phyloP scores from a whole-genome alignment of 2,113 vertebrate species.

The Lophochroa leadbeateri region DNA sequence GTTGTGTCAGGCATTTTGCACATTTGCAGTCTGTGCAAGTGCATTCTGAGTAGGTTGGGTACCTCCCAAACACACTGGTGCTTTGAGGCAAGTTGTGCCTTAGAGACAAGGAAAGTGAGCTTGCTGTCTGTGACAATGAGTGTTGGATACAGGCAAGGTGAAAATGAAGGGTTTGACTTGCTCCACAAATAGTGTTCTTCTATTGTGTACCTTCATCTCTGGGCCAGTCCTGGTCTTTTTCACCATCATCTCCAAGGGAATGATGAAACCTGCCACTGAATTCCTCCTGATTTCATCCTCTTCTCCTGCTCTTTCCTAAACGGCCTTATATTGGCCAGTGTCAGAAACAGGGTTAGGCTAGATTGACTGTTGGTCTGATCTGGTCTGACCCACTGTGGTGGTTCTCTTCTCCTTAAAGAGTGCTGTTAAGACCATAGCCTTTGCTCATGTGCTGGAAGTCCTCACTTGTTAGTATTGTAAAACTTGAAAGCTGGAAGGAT shows the following conservation, averaged over 20 bases:
- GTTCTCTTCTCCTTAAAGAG: neutral
- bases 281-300: neutral
- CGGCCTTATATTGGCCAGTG: neutral
- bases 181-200: neutral
- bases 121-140: neutral
- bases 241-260: neutral
- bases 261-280: neutral
- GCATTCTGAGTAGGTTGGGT: neutral
- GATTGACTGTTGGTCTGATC: neutral
- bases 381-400: neutral
- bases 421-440: neutral
- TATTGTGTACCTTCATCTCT: fast-evolving
- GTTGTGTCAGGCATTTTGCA: neutral
- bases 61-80: neutral
- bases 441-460: neutral
- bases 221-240: neutral
- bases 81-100: neutral
- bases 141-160: fast-evolving
- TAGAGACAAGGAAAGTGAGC: neutral
- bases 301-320: neutral
- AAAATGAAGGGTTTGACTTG: neutral
- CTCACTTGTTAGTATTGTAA: fast-evolving
- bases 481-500: neutral
- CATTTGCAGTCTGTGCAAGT: neutral
- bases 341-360: neutral